These are phyloP conservation scores for Drosophila takahashii DNA, from an alignment of 1,140 invertebrate species.

Conservation along the genomic window DNA sequence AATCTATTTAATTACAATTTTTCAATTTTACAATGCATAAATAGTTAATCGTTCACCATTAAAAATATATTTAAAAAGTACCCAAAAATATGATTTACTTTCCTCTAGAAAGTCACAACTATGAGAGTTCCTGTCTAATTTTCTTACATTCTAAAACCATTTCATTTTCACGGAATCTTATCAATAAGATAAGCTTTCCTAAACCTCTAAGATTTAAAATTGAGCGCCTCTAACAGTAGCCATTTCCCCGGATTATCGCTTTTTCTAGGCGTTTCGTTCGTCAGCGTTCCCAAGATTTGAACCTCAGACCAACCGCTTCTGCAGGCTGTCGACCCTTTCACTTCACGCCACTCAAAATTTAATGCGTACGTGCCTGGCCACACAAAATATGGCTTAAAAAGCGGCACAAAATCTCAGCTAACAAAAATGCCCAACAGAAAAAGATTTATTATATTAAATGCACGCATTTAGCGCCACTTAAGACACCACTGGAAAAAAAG, in stretches of 20 bases:
- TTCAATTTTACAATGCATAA: no score
- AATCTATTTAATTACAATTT: no score
- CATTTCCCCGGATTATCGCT: constrained; percentile 12
- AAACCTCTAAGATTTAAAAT: constrained; percentile 26
- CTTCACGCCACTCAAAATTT: constrained; percentile 64
- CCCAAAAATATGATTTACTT: no score
- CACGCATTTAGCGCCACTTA: constrained; percentile 81
- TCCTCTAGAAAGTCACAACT: not conserved
- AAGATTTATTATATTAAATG: constrained; percentile 81
- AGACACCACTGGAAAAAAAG: constrained; percentile 56
- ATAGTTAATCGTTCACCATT: no score
- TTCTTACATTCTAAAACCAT: not conserved
- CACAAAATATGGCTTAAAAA: constrained; percentile 69
- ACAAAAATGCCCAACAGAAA: constrained; percentile 40
- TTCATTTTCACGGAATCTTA: not conserved
- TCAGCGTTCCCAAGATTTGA: constrained; percentile 19
- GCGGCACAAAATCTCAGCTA: constrained; percentile 25
- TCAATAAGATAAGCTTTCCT: constrained; percentile 6
- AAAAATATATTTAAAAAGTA: not conserved
- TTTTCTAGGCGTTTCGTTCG: constrained; percentile 1
- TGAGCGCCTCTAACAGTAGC: constrained; percentile 13
- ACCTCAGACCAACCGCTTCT: constrained; percentile 23
- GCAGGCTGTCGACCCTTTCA: constrained; percentile 79
- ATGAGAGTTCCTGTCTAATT: not conserved
- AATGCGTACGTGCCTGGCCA: constrained; percentile 69